Conservation (phyloP, 1,140 invertebrate genomes). For the Nasonia giraulti region DNA sequence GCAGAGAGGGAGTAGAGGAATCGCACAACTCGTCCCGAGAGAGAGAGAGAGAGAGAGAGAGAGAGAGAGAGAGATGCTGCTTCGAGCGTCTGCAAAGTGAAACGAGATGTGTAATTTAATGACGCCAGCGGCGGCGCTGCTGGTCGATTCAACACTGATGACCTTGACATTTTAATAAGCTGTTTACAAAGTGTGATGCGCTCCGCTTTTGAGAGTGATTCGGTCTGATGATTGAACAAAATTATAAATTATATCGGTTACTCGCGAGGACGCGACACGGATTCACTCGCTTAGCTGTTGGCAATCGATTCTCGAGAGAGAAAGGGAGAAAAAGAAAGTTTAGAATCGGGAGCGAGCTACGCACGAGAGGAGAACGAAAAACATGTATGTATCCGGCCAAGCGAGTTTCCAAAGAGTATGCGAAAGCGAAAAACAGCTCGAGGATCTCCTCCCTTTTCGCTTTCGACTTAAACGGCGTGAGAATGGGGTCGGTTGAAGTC, state of each 20-base stretch:
- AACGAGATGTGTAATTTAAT: conserved; percentile 39
- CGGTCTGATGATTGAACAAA: too few species aligned
- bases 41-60: too few species aligned
- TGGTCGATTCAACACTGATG: too few species aligned
- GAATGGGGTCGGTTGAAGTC: conserved; percentile 44
- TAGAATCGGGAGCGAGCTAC: not conserved
- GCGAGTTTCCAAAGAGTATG: conserved; percentile 3
- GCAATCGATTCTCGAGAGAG: not conserved
- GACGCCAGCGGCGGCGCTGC: too few species aligned
- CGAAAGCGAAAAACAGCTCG: conserved; percentile 4
- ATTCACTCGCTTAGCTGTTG: not conserved
- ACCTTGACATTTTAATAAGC: conserved; percentile 33
- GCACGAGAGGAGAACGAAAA: not conserved
- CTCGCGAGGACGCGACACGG: too few species aligned
- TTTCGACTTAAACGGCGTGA: conserved; percentile 42
- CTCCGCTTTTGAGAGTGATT: too few species aligned
- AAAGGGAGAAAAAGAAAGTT: not conserved
- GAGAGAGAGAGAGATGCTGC: not conserved
- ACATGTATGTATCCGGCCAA: not conserved
- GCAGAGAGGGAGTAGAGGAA: not conserved
- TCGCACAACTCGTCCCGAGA: conserved; percentile 14
- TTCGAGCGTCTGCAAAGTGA: conserved; percentile 4
- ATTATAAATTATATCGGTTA: too few species aligned
- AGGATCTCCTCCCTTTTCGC: conserved; percentile 9
- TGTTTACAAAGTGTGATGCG: not conserved